Percentiles rank a stretch among this genome's conserved stretches.
phyloP scores from a whole-genome alignment of 1,140 invertebrate species.

The Whitmania pigra region DNA sequence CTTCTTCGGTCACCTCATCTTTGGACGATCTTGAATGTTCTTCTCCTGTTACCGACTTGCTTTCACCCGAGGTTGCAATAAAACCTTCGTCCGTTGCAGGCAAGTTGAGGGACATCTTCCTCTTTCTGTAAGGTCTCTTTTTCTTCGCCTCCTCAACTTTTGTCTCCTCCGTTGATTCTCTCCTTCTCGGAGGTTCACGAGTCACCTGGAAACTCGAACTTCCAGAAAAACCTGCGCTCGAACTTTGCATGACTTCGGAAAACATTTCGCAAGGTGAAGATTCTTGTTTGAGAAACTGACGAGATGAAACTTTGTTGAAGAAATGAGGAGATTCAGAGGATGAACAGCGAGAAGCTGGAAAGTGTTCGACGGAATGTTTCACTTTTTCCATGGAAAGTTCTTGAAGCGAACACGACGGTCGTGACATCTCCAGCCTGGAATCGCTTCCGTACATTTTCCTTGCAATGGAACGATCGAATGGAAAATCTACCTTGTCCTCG shows the following conservation, averaged over 20 bases:
- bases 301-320: background rate
- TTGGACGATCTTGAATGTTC: background rate
- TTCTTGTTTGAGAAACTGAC: background rate
- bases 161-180: background rate
- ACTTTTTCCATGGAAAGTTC: background rate
- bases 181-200: background rate
- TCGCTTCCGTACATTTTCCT: conserved; percentile 5
- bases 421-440: background rate
- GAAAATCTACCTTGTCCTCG: background rate
- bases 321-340: background rate
- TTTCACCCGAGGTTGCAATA: background rate
- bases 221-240: background rate
- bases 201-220: background rate
- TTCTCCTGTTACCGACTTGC: background rate
- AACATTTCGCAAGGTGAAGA: background rate
- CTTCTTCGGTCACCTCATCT: background rate
- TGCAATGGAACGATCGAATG: background rate
- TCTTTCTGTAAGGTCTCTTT: conserved; percentile 3
- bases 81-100: too few species aligned
- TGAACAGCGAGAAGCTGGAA: background rate
- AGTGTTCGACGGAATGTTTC: background rate
- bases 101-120: background rate
- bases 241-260: background rate
- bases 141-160: background rate
- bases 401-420: background rate